Evolutionary conservation across 2,113 vertebrate species (phyloP), one percentile per base, ranked within the genome.

Genomic region (Anhinga rufa): DNA sequence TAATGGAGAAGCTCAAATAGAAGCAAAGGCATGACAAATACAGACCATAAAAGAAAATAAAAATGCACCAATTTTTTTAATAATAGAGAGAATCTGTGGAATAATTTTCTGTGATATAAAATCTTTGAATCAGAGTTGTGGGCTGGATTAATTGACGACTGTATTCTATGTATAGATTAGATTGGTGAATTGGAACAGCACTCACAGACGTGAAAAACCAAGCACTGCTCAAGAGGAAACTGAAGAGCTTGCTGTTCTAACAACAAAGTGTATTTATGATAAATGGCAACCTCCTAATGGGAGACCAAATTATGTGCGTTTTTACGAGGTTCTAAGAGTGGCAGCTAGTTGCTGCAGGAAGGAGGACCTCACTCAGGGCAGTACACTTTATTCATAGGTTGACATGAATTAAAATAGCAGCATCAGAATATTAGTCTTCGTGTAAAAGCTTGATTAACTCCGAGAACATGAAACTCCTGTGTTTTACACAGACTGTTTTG

Each of bases 181-280:
- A 34, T 66, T 70, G 69, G 65, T 94, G 90, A 62, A n/a, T 36
- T 78, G 11, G 60, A 71, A 14, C 18, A 51, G 16, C 31, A 17
- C 28, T 52, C 5, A 60, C 36, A 28, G 44, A 88, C 3, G 7
- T 36, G 32, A 82, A 80, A 81, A 19, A 24, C 21, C 17, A 74
- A 94, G 90, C 52, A 55, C 29, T 75, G 58, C 86, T 97, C 89
- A 88, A 94, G 90, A 96, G 90, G 78, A 95, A 78, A 51, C n/a
- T 86, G 80, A 90, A 93, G 94, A 74, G 52, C 90, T 96, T 82
- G 66, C 96, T 97, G 66, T 91, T 93, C 54, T 82, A 44, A 52
- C 2, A 7, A 31, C 20, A n/a, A 64, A 68, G 8, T 57, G 17
- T 78, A 40, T 80, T 89, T 81, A 19, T 81, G 54, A 65, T 44